Conservation (phyloP, 2,888 invertebrate species). For the Nemurella pictetii region DNA sequence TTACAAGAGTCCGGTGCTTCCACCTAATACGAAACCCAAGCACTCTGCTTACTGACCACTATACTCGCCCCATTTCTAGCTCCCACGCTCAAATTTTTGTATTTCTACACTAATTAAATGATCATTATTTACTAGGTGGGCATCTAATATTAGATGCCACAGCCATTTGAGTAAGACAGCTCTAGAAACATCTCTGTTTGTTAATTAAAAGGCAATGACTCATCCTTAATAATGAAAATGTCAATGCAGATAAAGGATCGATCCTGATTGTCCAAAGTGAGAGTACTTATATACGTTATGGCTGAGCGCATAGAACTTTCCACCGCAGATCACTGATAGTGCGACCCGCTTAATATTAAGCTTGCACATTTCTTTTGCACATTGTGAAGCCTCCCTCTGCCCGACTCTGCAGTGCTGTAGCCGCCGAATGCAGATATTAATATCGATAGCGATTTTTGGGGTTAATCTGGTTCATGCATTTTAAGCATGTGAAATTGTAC, state of each 20-base stretch:
- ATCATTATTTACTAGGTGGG: too few relatives aligned
- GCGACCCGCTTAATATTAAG: not conserved
- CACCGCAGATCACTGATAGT: not conserved
- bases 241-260: not conserved
- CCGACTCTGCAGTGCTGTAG: not conserved
- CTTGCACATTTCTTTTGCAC: not conserved
- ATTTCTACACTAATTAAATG: too few relatives aligned
- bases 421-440: not conserved
- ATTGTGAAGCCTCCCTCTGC: not conserved
- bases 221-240: not conserved
- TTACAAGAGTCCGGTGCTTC: too few relatives aligned
- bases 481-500: not conserved
- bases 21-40: too few relatives aligned
- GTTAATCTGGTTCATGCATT: conserved; percentile 20
- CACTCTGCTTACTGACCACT: too few relatives aligned
- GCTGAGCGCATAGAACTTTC: not conserved
- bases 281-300: not conserved
- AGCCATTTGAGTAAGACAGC: too few relatives aligned
- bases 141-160: too few relatives aligned
- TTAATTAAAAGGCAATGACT: not conserved
- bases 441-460: conserved; percentile 2
- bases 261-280: not conserved
- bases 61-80: too few relatives aligned
- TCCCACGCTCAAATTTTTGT: too few relatives aligned
- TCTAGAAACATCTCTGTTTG: too few relatives aligned